These are phyloP conservation scores for Sesamia inferens DNA, from an alignment of 2,888 invertebrate species.

Conservation along the genomic window DNA sequence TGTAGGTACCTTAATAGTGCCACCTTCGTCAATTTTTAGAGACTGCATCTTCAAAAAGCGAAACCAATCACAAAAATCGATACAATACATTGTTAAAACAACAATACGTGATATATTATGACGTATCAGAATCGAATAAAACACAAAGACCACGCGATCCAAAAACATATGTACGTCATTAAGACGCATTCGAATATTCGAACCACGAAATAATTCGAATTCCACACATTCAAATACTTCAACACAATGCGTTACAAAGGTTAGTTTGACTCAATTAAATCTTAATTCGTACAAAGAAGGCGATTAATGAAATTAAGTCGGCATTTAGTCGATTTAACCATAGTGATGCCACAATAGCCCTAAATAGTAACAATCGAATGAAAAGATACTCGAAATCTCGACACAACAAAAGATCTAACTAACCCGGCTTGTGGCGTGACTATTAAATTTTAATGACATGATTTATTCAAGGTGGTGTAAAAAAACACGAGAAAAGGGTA, in stretches of 20 bases:
- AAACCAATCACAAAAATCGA: constrained; percentile 54
- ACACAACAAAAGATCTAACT: constrained; percentile 88
- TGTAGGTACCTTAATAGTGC: constrained; percentile 13
- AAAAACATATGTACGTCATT: constrained; percentile 84
- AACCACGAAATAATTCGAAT: constrained; percentile 80
- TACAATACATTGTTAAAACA: constrained; percentile 62
- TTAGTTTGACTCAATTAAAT: constrained; percentile 88
- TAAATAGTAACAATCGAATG: constrained; percentile 89
- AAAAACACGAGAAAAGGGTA: constrained; percentile 88
- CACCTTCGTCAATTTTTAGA: constrained; percentile 42
- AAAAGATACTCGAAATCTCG: constrained; percentile 83
- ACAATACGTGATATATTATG: constrained; percentile 66
- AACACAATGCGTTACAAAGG: constrained; percentile 79
- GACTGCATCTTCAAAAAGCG: constrained; percentile 31
- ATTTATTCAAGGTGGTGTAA: constrained; percentile 85
- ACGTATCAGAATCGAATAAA: constrained; percentile 68
- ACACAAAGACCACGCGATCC: constrained; percentile 77
- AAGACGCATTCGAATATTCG: constrained; percentile 75
- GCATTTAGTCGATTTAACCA: constrained; percentile 88
- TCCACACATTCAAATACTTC: constrained; percentile 78
- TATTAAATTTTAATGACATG: constrained; percentile 90
- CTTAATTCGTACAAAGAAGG: constrained; percentile 88
- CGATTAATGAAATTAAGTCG: constrained; percentile 90
- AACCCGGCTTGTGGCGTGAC: constrained; percentile 86
- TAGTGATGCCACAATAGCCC: constrained; percentile 83